Evolutionary conservation across 2,888 invertebrate species (phyloP).

Genomic region (Phytoseiulus persimilis): DNA sequence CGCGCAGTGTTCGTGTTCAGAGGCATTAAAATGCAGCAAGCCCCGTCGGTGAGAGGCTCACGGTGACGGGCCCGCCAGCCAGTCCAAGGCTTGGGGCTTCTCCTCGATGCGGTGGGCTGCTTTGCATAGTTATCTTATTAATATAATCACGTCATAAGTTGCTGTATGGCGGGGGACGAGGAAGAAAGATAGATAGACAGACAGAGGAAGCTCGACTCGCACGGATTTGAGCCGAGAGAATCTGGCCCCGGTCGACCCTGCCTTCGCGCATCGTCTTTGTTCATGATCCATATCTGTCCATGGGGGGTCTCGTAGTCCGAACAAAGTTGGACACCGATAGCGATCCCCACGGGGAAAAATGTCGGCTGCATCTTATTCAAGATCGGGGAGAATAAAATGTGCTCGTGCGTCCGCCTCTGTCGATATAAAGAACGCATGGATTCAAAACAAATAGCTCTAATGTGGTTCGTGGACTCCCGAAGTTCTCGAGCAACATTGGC

Average conservation of each 20-base stretch:
- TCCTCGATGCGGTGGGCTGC: not conserved
- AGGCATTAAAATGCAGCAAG: not conserved
- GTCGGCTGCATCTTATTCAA: not conserved
- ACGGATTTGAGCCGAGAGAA: not conserved
- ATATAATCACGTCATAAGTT: conserved; percentile 5
- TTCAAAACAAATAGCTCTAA: no score
- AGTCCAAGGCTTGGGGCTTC: not conserved
- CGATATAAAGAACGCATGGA: no score
- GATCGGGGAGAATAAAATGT: not conserved
- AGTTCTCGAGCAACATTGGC: no score
- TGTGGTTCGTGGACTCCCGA: no score
- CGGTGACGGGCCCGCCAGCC: not conserved
- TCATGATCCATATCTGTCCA: not conserved
- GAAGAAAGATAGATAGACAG: conserved; percentile 5
- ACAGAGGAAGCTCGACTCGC: not conserved
- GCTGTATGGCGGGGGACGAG: not conserved
- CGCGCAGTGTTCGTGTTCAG: not conserved
- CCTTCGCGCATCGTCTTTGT: not conserved
- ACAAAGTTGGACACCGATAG: not conserved
- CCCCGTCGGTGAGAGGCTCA: not conserved
- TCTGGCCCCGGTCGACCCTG: not conserved
- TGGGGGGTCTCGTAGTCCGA: not conserved
- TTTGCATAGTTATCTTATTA: conserved; percentile 5
- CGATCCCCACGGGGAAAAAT: not conserved
- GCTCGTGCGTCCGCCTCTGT: no score